A percentile compares a stretch with the other conserved stretches of the same genome.
Evolutionary conservation across 2,888 invertebrate genomes (phyloP).

Genomic region (Sinelater perroti): DNA sequence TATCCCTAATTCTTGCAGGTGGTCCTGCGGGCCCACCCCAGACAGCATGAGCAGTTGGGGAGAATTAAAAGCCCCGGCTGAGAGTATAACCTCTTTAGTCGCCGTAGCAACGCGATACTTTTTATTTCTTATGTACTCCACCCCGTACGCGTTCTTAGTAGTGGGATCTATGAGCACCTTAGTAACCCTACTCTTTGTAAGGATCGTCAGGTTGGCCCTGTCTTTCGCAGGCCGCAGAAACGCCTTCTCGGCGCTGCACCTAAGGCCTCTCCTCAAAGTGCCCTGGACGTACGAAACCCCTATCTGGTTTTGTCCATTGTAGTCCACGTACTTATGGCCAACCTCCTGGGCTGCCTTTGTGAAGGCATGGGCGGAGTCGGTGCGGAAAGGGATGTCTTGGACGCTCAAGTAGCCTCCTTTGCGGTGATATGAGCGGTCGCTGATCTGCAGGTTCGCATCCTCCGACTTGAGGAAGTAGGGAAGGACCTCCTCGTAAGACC

Average conservation of each 20-base stretch:
- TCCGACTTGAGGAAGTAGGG: conserved; percentile 59
- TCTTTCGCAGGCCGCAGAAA: conserved; percentile 69
- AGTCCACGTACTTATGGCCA: conserved; percentile 74
- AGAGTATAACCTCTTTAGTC: conserved; percentile 82
- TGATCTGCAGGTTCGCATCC: conserved; percentile 53
- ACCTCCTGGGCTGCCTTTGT: conserved; percentile 70
- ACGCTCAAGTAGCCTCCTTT: conserved; percentile 58
- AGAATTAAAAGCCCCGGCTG: conserved; percentile 87
- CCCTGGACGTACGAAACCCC: conserved; percentile 72
- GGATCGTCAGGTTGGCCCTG: conserved; percentile 73
- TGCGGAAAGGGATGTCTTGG: conserved; percentile 59
- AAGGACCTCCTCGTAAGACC: conserved; percentile 62
- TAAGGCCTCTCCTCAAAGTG: conserved; percentile 66
- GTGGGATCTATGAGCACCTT: conserved; percentile 71
- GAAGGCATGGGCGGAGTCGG: conserved; percentile 65
- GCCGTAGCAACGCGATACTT: conserved; percentile 62
- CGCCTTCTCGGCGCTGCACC: conserved; percentile 73
- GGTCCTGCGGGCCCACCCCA: conserved; percentile 73
- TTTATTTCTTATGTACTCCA: conserved; percentile 69
- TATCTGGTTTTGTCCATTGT: conserved; percentile 70
- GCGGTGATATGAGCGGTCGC: conserved; percentile 55
- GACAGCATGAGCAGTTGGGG: conserved; percentile 92
- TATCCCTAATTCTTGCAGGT: conserved; percentile 66
- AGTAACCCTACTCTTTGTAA: conserved; percentile 69
- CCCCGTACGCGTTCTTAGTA: conserved; percentile 73